Evolutionary conservation across 2,797 vertebrate species (phyloP).

Genomic region (Coluber constrictor): DNA sequence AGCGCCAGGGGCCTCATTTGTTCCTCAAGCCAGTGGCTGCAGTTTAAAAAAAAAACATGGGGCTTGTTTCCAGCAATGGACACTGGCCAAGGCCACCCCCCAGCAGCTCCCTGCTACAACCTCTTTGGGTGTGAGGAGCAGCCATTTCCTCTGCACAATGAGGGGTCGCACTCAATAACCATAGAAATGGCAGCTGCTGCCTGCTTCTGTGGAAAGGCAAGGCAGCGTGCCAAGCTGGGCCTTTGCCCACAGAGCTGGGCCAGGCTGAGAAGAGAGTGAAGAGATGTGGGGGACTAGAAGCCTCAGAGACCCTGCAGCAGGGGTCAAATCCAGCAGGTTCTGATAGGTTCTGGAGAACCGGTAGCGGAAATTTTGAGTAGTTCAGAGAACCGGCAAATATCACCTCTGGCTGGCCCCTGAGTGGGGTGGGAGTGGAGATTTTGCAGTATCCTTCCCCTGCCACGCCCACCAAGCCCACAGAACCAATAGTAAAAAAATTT

Average conservation of each 20-base stretch:
- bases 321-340: too few relatives aligned
- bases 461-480: too few relatives aligned
- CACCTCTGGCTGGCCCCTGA: too few relatives aligned
- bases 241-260: neutral
- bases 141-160: neutral
- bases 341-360: too few relatives aligned
- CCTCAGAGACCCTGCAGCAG: neutral
- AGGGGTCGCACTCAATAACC: conserved; percentile 12
- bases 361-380: too few relatives aligned
- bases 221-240: neutral
- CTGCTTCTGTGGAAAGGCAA: conserved; percentile 2
- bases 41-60: neutral
- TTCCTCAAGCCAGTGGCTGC: neutral
- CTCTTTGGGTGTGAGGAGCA: neutral
- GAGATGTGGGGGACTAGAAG: neutral
- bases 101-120: neutral
- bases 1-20: neutral
- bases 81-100: neutral
- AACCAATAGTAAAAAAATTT: too few relatives aligned
- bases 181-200: conserved; percentile 19
- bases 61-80: neutral
- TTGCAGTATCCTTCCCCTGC: too few relatives aligned
- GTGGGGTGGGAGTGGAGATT: too few relatives aligned
- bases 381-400: too few relatives aligned
- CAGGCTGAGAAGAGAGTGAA: neutral